Evolutionary conservation across 2,113 vertebrate species (phyloP), one percentile per base, ranked within the genome.

Genomic region (Loxodonta africana): DNA sequence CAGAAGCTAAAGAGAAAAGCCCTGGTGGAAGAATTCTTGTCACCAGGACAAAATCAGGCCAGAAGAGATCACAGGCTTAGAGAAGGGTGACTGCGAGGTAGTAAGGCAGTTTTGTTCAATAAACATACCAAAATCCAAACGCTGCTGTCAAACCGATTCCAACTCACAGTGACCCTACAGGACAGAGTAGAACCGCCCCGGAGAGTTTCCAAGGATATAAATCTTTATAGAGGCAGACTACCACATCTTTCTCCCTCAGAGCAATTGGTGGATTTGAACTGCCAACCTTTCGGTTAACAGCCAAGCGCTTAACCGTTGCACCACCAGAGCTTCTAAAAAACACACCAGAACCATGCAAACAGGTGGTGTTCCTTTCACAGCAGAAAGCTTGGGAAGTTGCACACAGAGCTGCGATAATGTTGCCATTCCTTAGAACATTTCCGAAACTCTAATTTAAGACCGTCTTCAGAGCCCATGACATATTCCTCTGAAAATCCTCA

Each of bases 81-180:
- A 83, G 46, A 80, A 60, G 53, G 30, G 46, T 46, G 73, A 85
- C 65, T 37, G 33, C 60, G 71, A 74, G 94, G 53, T 3, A 44
- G 41, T 12, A 46, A 85, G 14, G 78, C 46, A 90, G 65, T 62
- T 69, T 9, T 82, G 88, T 92, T 97, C 88, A 85, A 92, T 65
- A 95, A 89, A 92, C 67, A 87, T 30, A 77, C 44, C 62, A 57
- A 65, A 86, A 63, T 63, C 11, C 73, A 23, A 37, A 41, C 28
- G 8, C 20, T 18, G n/a, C 20, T 18, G 8, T 37, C 18, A 3
- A 74, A 37, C 41, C 17, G 33, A 74, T 74, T 23, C 20, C 5
- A 8, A 21, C 73, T 25, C 37, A 37, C 8, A 23, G 2, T 4
- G 26, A 17, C 33, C n/a, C 33, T 26, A n/a, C 2, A 73, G 26